Conservation (phyloP, 2,888 invertebrate species). For the Pammene fasciana region DNA sequence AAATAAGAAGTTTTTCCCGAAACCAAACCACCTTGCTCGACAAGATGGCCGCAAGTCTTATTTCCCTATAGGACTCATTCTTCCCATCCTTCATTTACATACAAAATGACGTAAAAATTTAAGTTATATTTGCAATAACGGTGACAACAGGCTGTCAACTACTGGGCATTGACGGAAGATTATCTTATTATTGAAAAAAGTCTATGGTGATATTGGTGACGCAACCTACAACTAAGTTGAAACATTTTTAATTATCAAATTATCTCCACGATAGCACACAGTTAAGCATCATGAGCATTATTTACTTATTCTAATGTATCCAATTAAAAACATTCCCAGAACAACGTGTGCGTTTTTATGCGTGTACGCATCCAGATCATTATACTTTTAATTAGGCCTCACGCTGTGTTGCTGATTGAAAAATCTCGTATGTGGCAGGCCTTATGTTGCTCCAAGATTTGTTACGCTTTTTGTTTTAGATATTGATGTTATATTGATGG, state of each 20-base stretch:
- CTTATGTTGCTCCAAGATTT: conserved; percentile 52
- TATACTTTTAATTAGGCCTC: conserved; percentile 70
- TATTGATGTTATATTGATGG: conserved; percentile 38
- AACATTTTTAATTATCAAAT: conserved; percentile 29
- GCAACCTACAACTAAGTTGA: too few species aligned
- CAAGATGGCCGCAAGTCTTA: too few species aligned
- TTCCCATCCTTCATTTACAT: too few species aligned
- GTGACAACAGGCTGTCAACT: too few species aligned
- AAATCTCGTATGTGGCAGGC: conserved; percentile 60
- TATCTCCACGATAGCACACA: conserved; percentile 18
- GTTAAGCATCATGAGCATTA: conserved; percentile 38
- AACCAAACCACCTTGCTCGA: too few species aligned
- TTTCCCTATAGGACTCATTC: too few species aligned
- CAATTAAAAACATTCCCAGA: conserved; percentile 42
- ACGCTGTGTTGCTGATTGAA: conserved; percentile 73
- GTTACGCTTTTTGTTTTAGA: conserved; percentile 40
- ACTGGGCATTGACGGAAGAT: too few species aligned
- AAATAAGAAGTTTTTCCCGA: too few species aligned
- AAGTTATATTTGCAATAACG: too few species aligned
- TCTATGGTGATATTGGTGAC: too few species aligned
- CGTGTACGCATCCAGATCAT: conserved; percentile 59
- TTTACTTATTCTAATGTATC: conserved; percentile 42
- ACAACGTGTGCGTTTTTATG: conserved; percentile 45
- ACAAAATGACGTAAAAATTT: too few species aligned
- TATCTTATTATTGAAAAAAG: too few species aligned